A percentile compares a stretch with the other conserved stretches of the same genome.
phyloP scores from a whole-genome alignment of 2,113 vertebrate species.

The Casuarius casuarius region DNA sequence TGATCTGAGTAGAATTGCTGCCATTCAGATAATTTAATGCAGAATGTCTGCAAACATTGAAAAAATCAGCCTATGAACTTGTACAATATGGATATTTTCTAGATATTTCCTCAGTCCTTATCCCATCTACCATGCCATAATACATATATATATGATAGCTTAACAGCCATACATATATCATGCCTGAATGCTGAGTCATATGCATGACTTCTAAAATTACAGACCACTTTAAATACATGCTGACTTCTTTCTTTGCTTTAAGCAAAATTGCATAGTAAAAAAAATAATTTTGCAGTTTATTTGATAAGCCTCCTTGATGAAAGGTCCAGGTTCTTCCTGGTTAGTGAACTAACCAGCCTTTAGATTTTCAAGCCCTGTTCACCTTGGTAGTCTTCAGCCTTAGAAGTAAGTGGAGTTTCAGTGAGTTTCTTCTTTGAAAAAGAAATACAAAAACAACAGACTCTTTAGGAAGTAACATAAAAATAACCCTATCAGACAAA shows the following conservation, averaged over 20 bases:
- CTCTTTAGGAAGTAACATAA: not conserved
- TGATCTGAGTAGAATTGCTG: not conserved
- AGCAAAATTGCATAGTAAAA: not conserved
- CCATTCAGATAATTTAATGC: not conserved
- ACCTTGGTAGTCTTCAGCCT: not conserved
- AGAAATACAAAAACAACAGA: not conserved
- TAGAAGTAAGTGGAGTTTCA: not conserved
- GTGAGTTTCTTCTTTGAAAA: not conserved
- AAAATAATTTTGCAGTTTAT: not conserved
- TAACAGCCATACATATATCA: fast-evolving
- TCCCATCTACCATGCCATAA: not conserved
- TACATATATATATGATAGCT: not conserved
- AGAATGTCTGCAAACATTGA: not conserved
- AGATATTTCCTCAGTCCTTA: not conserved
- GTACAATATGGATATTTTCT: not conserved
- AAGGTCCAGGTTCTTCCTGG: not conserved
- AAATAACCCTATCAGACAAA: not conserved
- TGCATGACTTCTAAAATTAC: not conserved
- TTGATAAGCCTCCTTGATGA: not conserved
- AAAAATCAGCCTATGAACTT: not conserved
- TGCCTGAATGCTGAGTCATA: not conserved
- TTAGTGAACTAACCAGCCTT: not conserved
- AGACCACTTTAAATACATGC: not conserved
- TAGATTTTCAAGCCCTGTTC: not conserved
- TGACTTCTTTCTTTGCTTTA: not conserved